phyloP scores from a whole-genome alignment of 2,888 invertebrate genomes.

The Chrysina gloriosa region DNA sequence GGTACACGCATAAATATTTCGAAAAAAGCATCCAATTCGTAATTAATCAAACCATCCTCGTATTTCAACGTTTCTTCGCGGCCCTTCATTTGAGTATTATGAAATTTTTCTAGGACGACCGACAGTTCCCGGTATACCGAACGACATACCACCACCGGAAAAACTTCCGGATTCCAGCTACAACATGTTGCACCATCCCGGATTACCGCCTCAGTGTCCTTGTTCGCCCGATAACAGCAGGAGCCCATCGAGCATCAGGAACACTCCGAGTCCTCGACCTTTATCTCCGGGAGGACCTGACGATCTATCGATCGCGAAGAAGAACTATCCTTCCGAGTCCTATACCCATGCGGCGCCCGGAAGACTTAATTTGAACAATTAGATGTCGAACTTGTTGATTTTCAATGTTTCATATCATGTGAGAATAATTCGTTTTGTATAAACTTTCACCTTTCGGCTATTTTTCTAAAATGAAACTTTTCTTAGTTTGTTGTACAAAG shows the following conservation, averaged over 20 bases:
- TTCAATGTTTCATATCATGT: too few species aligned
- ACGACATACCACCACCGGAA: constrained; percentile 46
- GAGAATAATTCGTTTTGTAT: too few species aligned
- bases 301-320: constrained; percentile 59
- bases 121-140: constrained; percentile 43
- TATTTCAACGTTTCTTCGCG: not conserved
- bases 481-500: too few species aligned
- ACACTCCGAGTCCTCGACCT: constrained; percentile 57
- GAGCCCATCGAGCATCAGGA: constrained; percentile 56
- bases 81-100: not conserved
- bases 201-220: constrained; percentile 56
- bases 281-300: constrained; percentile 62
- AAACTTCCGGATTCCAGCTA: constrained; percentile 52
- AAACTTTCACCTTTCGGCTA: too few species aligned
- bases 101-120: constrained; percentile 31
- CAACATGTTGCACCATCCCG: constrained; percentile 53
- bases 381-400: not conserved
- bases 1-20: constrained; percentile 50
- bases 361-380: constrained; percentile 48
- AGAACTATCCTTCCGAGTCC: constrained; percentile 41
- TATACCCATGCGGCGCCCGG: constrained; percentile 41
- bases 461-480: too few species aligned
- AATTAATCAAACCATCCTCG: not conserved
- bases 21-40: not conserved
- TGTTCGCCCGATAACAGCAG: constrained; percentile 59